Base-by-base conservation (phyloP, 2,888 invertebrate genomes). In the Protonemura montana region DNA sequence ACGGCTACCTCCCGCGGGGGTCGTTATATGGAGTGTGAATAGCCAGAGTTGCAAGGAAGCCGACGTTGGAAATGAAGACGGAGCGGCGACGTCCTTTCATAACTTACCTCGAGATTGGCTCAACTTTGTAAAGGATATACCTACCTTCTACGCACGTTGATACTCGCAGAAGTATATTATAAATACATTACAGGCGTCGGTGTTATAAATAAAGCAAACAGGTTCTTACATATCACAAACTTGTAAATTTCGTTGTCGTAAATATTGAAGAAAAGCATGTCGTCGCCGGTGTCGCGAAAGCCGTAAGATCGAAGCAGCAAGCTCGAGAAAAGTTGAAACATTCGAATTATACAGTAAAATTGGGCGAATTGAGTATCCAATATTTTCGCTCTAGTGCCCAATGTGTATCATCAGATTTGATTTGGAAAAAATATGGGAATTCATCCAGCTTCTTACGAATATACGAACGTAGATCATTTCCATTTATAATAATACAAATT, bases 21-120 rank as follows among this genome's bases (percentile, higher is more conserved):
- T 81, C 81, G 81, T 81, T 81, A 30, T 28, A 81, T 28, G 30
- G 28, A 81, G 81, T 30, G 81, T 81, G 81, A 81, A 81, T 81
- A 81, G 81, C 81, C 81, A 7, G 28, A 26, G 78, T 78, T 28
- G 78, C 26, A 10, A 28, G 78, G 78, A 26, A 78, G 78, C 26
- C 78, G 78, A 78, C 78, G 78, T 26, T 78, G 26, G 26, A 78
- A 78, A 78, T 78, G 78, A 78, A 78, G 78, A 78, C 78, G 78
- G 28, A 78, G 78, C 26, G 27, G 78, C 78, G 27, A 5, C 78
- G 26, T 6, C n/a, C 81, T 30, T 81, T 81, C 81, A 81, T 81
- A 81, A 81, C 81, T 81, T n/a, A 81, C 28, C 81, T 78, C 78
- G 78, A 30, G 29, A 30, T 81, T 78, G 78, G 78, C 10, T 78